Base-by-base conservation (phyloP, 1,140 invertebrate species). In the Drosophila insularis region DNA sequence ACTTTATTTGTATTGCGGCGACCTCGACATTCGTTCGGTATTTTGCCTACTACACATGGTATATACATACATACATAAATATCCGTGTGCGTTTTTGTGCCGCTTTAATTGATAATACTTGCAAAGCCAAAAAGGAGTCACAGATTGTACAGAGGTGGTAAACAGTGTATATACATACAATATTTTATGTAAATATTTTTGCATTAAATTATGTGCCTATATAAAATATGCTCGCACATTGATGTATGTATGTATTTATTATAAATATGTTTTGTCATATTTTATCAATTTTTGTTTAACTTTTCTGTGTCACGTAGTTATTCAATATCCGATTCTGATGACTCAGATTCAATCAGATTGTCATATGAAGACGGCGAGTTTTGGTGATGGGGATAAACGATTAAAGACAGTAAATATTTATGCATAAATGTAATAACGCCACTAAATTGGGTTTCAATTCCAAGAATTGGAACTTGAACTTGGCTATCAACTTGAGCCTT, bases 1-100 rank as follows among this genome's bases (percentile, higher is more conserved):
- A 14, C 64, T 58, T 53, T 23, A 27, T 19, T 21, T 23, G 4
- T 56, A 64, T 50, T 43, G 31, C 40, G 32, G 5, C 23, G 35
- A 32, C 35, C 54, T 43, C 21, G 32, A 54, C 21, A 64, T 58
- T n/a, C 31, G 13, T 39, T 69, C 40, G 4, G 65, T 58, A 19
- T 35, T 58, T 58, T 4, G 35, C 8, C 43, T 50, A 50, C 43
- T 19, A 46, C 17, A 46, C 43, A 46, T 3, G 14, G 10, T 3
- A 10, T 50, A 19, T 21, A 50, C 7, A 19, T 19, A 14, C 10
- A 8, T 46, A 1, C 1, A 2, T 46, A 19, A n/a, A n/a, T n/a
- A n/a, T n/a, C n/a, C n/a, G n/a, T 19, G 8, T 17, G 7, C 8
- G 10, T 21, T 21, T 50, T 4, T 10, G 7, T 50, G 8, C 10